These are phyloP conservation scores for Vicugna pacos DNA, from an alignment of 2,113 vertebrate genomes.

Conservation along the genomic window DNA sequence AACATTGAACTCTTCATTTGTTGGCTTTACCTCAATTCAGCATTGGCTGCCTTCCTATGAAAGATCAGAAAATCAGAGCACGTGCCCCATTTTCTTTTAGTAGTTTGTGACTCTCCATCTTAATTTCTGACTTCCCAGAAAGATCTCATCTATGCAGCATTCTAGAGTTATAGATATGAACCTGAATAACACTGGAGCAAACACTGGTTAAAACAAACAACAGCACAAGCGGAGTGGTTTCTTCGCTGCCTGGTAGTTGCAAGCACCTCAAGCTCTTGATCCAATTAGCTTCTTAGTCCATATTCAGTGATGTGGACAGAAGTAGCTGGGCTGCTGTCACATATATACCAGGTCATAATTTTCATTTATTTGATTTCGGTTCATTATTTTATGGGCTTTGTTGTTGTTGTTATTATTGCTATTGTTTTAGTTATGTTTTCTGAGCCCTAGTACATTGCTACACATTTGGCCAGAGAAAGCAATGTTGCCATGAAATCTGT, in stretches of 20 bases:
- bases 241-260: background rate
- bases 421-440: background rate
- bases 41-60: background rate
- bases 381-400: background rate
- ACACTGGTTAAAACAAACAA: background rate
- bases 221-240: background rate
- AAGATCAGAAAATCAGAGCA: background rate
- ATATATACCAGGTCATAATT: background rate
- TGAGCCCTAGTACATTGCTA: background rate
- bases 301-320: background rate
- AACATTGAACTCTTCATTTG: background rate
- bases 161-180: background rate
- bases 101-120: background rate
- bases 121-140: background rate
- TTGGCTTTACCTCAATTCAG: background rate
- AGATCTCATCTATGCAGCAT: background rate
- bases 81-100: background rate
- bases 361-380: background rate
- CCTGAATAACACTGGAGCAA: background rate
- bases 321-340: accelerated
- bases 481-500: background rate
- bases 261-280: background rate
- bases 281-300: background rate
- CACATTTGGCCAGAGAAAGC: background rate
- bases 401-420: background rate